Base-by-base conservation (phyloP, 2,888 invertebrate species). In the Synanthedon vespiformis region DNA sequence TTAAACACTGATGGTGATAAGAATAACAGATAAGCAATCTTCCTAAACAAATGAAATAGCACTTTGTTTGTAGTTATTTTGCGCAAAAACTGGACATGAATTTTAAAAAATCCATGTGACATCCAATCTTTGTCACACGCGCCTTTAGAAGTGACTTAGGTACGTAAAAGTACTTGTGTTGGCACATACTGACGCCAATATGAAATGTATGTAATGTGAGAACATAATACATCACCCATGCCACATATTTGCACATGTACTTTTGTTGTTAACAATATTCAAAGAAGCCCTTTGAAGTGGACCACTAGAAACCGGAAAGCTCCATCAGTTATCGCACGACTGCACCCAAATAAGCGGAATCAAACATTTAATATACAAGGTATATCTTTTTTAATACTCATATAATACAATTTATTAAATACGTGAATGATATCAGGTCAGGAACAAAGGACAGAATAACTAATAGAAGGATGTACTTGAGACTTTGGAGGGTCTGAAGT, bases 351-450 rank as follows among this genome's bases (percentile, higher is more conserved):
- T 74, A 65, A 64, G 61, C 63, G 58, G 41, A 48, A 48, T 48
- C 48, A 44, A 44, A 12, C 22, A 18, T 18, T 61, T 79, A 77
- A 82, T 77, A 67, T 70, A 67, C 68, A 72, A 69, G 72, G 76
- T 79, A 84, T 84, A 83, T 82, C 75, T 80, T 77, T n/a, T 85
- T 84, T 83, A 80, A 85, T 84, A 77, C 74, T 77, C 80, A 78
- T 68, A 81, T 79, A 78, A 77, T 72, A 70, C 64, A 65, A 65
- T 72, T 68, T 70, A 65, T 67, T 73, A 71, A 68, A 63, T 67
- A 63, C 58, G 62, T 62, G 65, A 65, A 66, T 66, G 67, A 67
- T 66, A 62, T 60, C 57, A 55, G 58, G 55, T 54, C 56, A 59
- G 54, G 61, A 59, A 72, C 68, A 68, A 71, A 47, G 49, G 50